Conservation (phyloP, 2,113 vertebrate genomes). For the Xenopus laevis region DNA sequence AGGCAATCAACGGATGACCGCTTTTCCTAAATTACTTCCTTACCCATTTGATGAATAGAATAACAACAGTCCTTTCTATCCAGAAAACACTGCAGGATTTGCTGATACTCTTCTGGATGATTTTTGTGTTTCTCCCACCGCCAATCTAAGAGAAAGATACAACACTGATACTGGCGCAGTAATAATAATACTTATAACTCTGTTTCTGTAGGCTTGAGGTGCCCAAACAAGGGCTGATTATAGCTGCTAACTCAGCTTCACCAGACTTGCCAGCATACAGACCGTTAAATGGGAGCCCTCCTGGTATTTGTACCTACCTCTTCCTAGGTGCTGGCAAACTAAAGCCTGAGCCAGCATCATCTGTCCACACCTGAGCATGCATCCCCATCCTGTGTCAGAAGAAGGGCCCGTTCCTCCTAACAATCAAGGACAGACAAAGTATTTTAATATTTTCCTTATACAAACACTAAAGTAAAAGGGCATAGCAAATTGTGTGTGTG, state of each 20-base stretch:
- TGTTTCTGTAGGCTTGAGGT: too few species aligned
- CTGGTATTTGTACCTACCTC: conserved; percentile 67
- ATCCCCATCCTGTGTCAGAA: conserved; percentile 93
- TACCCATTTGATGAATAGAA: conserved; percentile 98
- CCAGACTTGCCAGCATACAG: too few species aligned
- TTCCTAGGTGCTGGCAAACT: conserved; percentile 86
- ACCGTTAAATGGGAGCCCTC: too few species aligned
- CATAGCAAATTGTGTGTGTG: too few species aligned
- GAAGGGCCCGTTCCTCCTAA: conserved; percentile 93
- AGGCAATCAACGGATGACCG: too few species aligned
- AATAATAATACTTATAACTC: too few species aligned
- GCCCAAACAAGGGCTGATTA: too few species aligned
- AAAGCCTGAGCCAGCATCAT: conserved; percentile 96
- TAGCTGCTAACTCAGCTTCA: too few species aligned
- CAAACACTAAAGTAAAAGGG: fast-evolving
- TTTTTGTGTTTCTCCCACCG: conserved; percentile 81
- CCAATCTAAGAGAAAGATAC: conserved; percentile 74
- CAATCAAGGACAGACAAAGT: neutral
- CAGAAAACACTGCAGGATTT: conserved; percentile 89
- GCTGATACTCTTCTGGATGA: conserved; percentile 87
- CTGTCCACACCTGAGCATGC: conserved; percentile 96
- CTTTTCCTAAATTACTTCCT: conserved; percentile 45
- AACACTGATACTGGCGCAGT: too few species aligned
- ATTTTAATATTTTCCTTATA: neutral
- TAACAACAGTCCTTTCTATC: conserved; percentile 98